Conservation (phyloP, 1,140 invertebrate species). For the Pseudomyrmex pallidus region DNA sequence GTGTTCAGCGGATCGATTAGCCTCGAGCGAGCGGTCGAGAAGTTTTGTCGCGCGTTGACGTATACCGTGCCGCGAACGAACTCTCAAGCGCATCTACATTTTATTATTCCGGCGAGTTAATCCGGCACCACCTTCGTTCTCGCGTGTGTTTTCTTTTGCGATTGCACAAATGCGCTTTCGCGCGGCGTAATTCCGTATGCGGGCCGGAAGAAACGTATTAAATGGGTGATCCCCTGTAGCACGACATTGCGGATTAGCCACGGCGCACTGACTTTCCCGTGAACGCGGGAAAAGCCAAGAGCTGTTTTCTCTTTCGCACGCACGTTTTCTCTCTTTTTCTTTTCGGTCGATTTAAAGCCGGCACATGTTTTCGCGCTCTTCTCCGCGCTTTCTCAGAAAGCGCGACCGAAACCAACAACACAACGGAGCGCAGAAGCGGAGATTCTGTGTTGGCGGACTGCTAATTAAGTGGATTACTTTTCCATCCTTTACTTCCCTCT, state of each 20-base stretch:
- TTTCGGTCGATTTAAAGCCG: not conserved
- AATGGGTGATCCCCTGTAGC: conserved; percentile 37
- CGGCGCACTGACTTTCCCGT: conserved; percentile 34
- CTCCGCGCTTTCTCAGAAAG: not conserved
- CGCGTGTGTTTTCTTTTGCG: not conserved
- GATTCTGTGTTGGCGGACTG: conserved; percentile 53
- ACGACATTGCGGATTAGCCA: conserved; percentile 32
- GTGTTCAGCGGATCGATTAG: too few relatives aligned
- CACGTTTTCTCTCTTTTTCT: conserved; percentile 1
- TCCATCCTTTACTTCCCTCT: not conserved
- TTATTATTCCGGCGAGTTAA: conserved; percentile 42
- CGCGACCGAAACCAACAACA: conserved; percentile 15
- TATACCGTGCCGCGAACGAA: too few relatives aligned
- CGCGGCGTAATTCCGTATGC: conserved; percentile 26
- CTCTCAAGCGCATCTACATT: not conserved
- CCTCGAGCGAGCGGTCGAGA: too few relatives aligned
- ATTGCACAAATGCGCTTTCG: conserved; percentile 31
- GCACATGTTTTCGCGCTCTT: not conserved
- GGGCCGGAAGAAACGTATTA: conserved; percentile 46
- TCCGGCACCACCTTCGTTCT: not conserved
- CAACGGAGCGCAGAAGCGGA: not conserved
- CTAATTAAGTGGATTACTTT: conserved; percentile 70
- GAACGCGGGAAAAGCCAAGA: conserved; percentile 19
- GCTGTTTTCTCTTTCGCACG: conserved; percentile 17
- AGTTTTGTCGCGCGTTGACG: too few relatives aligned